Conservation (phyloP, 2,888 invertebrate genomes). For the Cheiracanthium punctorium region DNA sequence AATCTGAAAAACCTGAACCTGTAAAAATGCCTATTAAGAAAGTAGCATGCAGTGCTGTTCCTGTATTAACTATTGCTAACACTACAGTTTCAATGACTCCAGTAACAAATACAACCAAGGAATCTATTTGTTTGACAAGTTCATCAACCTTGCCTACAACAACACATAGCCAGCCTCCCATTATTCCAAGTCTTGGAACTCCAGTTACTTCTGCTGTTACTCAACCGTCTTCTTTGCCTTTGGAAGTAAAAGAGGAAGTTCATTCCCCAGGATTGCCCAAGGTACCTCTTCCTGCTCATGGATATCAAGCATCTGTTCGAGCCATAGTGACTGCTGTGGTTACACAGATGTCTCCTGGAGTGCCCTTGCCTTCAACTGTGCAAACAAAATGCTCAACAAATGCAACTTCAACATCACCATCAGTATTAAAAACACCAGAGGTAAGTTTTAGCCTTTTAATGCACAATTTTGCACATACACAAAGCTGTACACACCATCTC, state of each 20-base stretch:
- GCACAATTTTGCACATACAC: too few relatives aligned
- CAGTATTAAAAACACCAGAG: conserved; percentile 40
- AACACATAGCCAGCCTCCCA: conserved; percentile 31
- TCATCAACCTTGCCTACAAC: conserved; percentile 14
- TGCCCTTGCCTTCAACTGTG: conserved; percentile 25
- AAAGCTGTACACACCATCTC: too few relatives aligned
- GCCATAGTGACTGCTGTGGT: conserved; percentile 39
- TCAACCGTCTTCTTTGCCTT: not conserved
- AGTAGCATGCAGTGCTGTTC: conserved; percentile 5
- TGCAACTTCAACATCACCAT: conserved; percentile 4
- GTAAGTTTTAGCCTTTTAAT: too few relatives aligned
- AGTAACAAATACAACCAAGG: not conserved
- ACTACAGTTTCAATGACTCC: conserved; percentile 22
- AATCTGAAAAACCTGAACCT: conserved; percentile 17
- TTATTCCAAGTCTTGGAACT: conserved; percentile 12
- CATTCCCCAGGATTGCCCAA: not conserved
- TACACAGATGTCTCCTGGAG: conserved; percentile 23
- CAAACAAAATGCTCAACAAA: conserved; percentile 22
- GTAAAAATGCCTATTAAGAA: conserved; percentile 27
- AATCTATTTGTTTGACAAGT: not conserved
- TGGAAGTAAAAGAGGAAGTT: conserved; percentile 4
- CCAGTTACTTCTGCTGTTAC: conserved; percentile 15
- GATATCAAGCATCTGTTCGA: conserved; percentile 32
- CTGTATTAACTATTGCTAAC: conserved; percentile 45
- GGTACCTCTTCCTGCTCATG: conserved; percentile 21